A percentile compares a stretch with the other conserved stretches of the same genome.
phyloP scores from a whole-genome alignment of 2,888 invertebrate species.

The Encarsia formosa region DNA sequence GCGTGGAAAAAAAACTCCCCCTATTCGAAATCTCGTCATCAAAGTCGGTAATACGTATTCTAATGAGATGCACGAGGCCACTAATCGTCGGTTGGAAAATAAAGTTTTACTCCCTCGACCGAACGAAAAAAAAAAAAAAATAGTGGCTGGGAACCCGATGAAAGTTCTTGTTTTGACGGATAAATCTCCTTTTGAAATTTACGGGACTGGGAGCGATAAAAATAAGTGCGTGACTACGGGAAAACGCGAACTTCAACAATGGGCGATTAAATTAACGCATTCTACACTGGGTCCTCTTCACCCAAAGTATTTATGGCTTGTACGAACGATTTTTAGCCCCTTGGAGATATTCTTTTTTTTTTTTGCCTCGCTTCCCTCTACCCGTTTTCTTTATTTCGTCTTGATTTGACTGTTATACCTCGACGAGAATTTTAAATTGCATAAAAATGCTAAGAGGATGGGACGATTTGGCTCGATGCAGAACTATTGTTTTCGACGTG shows the following conservation, averaged over 20 bases:
- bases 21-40: too few relatives aligned
- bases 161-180: too few relatives aligned
- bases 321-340: neutral
- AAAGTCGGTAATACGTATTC: too few relatives aligned
- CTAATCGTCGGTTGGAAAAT: too few relatives aligned
- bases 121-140: too few relatives aligned
- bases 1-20: too few relatives aligned
- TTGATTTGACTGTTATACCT: too few relatives aligned
- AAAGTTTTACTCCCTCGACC: too few relatives aligned
- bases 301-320: neutral
- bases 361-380: constrained; percentile 4
- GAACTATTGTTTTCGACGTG: constrained; percentile 6
- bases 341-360: neutral
- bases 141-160: too few relatives aligned
- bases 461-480: constrained; percentile 1
- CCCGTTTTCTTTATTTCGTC: neutral
- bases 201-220: too few relatives aligned
- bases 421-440: neutral
- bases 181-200: too few relatives aligned
- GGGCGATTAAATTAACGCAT: constrained; percentile 23
- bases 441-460: constrained; percentile 11
- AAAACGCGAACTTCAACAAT: constrained; percentile 21
- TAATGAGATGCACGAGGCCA: too few relatives aligned
- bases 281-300: neutral
- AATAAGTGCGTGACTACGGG: neutral